A percentile compares a stretch with the other conserved stretches of the same genome.
phyloP scores from a whole-genome alignment of 2,888 invertebrate species.

The Diadegma fenestrale region DNA sequence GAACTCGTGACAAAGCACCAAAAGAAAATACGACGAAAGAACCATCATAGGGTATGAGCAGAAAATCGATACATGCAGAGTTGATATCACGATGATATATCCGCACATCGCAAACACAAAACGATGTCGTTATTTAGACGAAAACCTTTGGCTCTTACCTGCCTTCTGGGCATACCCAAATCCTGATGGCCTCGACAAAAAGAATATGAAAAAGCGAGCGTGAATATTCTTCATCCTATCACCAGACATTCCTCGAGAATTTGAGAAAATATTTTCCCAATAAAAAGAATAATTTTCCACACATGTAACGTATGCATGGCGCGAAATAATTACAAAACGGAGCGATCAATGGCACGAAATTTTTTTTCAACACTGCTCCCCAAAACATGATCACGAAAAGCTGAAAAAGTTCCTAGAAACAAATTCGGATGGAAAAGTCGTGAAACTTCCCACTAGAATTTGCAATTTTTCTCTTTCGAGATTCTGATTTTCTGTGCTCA shows the following conservation, averaged over 20 bases:
- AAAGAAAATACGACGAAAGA: conserved; percentile 34
- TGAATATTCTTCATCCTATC: conserved; percentile 34
- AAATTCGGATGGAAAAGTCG: neutral
- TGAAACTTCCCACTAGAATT: neutral
- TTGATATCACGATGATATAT: conserved; percentile 48
- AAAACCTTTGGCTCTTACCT: conserved; percentile 36
- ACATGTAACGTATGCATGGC: too few relatives aligned
- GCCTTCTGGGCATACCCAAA: conserved; percentile 21
- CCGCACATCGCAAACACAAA: conserved; percentile 45
- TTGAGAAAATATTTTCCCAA: neutral
- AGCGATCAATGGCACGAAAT: too few relatives aligned
- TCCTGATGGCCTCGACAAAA: conserved; percentile 4
- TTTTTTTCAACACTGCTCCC: too few relatives aligned
- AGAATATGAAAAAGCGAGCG: conserved; percentile 27
- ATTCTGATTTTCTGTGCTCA: neutral
- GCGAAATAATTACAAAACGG: too few relatives aligned
- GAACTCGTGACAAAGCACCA: conserved; percentile 12
- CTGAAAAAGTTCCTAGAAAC: too few relatives aligned
- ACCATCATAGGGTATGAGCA: conserved; percentile 35
- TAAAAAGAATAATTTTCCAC: neutral
- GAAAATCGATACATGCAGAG: conserved; percentile 43
- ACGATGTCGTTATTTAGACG: conserved; percentile 57
- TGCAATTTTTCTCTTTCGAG: neutral
- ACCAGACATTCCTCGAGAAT: neutral
- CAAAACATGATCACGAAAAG: too few relatives aligned